Base-by-base conservation (phyloP, 2,797 vertebrate genomes). In the Phataginus tetradactyla region DNA sequence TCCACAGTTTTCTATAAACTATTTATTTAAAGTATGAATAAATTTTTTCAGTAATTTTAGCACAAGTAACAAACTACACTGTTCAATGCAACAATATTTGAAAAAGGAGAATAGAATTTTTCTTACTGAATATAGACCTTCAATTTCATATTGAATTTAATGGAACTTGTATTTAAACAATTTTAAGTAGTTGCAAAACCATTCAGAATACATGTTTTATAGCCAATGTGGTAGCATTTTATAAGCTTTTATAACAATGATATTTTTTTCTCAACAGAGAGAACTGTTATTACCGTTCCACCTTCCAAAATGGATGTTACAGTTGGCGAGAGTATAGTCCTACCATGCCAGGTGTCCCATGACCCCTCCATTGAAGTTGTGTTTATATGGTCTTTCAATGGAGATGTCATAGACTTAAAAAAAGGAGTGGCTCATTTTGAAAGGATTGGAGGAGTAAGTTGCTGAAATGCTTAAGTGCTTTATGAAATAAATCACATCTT, bases 341-440 rank as follows among this genome's bases (percentile, higher is more conserved):
- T 99, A 69, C 99, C 99, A 0, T 99, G 99, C 84, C 99, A 99
- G 96, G 99, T 99, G 86, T 99, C 99, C 88, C 99, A 98, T 0
- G 99, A 99, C 96, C 99, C 99, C 2, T 99, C 99, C 1, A 77
- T 99, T 86, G 98, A 97, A 7, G 98, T 99, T n/a, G 3, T 45
- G 1, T 99, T 99, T 97, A 98, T 98, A 1, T 99, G 99, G 99
- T 99, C 99, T 42, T 99, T 99, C 98, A 99, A 99, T 0, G 99
- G 99, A 64, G 98, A 99, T 78, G 84, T 98, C 42, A 98, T 99
- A 14, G 99, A 99, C 97, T 98, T 99, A 95, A 98, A 95, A 95
- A 98, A 98, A 97, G 98, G 98, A 96, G 90, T 93, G 4, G 98
- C 99, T 79, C 99, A 99, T 98, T 99, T 99, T 96, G 99, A 99